phyloP scores from a whole-genome alignment of 1,140 invertebrate species.

The Diprion similis region DNA sequence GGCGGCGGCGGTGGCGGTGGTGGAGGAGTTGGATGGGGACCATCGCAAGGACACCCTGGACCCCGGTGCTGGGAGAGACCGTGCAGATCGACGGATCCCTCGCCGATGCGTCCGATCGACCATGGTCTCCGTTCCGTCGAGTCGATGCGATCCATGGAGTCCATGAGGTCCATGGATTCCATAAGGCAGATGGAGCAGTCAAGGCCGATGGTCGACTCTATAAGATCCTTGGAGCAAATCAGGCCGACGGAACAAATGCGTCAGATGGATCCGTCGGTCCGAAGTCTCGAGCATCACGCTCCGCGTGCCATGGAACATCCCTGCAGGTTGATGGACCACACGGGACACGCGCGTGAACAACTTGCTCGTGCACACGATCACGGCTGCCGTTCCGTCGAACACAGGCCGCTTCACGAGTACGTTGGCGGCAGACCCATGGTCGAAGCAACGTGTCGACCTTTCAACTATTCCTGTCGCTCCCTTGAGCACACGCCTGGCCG shows the following conservation, averaged over 20 bases:
- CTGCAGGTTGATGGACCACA: constrained; percentile 53
- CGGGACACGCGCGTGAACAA: constrained; percentile 49
- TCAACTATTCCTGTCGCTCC: constrained; percentile 57
- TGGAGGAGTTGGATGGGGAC: constrained; percentile 21
- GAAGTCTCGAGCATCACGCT: constrained; percentile 39
- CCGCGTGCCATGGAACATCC: constrained; percentile 52
- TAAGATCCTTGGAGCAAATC: constrained; percentile 36
- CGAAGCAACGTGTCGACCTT: constrained; percentile 34
- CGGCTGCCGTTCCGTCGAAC: constrained; percentile 53
- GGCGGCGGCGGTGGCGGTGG: constrained; percentile 13
- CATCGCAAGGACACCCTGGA: constrained; percentile 20
- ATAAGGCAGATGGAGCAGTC: constrained; percentile 28
- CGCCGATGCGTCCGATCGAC: constrained; percentile 57
- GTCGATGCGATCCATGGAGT: constrained; percentile 57
- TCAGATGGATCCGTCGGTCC: constrained; percentile 29
- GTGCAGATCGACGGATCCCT: constrained; percentile 58
- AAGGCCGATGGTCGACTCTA: constrained; percentile 27
- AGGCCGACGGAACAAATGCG: constrained; percentile 44
- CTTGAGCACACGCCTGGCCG: constrained; percentile 51
- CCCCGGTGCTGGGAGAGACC: constrained; percentile 56
- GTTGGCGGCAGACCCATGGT: constrained; percentile 38
- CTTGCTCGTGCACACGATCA: constrained; percentile 47
- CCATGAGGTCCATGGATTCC: constrained; percentile 56
- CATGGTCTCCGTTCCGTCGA: constrained; percentile 55
- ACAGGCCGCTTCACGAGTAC: constrained; percentile 37